Conservation (phyloP, 2,797 vertebrate species). For the Crenuchus spilurus region DNA sequence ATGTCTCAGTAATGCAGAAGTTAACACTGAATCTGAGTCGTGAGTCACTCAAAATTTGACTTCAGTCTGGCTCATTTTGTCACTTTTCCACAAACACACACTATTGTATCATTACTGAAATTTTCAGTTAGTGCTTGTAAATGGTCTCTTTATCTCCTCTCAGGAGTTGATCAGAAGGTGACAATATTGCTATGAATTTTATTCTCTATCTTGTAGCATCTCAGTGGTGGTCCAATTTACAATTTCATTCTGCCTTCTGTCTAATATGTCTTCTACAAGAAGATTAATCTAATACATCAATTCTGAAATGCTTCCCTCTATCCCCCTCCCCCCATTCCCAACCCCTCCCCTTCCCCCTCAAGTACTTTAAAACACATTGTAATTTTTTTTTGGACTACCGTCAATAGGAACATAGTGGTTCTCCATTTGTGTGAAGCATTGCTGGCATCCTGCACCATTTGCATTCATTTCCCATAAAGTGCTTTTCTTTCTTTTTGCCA, state of each 20-base stretch:
- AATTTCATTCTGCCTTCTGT: slow-evolving; percentile 12
- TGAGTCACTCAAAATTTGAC: no score
- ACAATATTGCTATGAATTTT: background rate
- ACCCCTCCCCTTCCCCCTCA: background rate
- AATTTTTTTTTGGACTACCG: slow-evolving; percentile 67
- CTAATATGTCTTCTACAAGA: slow-evolving; percentile 1
- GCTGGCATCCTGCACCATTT: slow-evolving; percentile 67
- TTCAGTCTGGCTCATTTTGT: no score
- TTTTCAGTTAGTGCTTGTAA: background rate
- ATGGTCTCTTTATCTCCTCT: background rate
- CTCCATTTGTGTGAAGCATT: slow-evolving; percentile 73
- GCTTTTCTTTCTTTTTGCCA: slow-evolving; percentile 9
- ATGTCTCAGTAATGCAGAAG: no score
- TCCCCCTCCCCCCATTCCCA: background rate
- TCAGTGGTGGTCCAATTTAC: slow-evolving; percentile 15
- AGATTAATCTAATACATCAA: slow-evolving; percentile 25
- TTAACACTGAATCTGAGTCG: no score
- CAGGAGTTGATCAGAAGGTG: background rate
- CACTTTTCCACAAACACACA: no score
- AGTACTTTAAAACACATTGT: slow-evolving; percentile 10
- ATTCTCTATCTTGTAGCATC: background rate
- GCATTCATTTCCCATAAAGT: slow-evolving; percentile 67
- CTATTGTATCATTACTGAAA: no score
- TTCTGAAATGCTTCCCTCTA: slow-evolving; percentile 10
- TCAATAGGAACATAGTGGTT: slow-evolving; percentile 66